Conservation (phyloP, 1,140 invertebrate genomes). For the Hyles vespertilio region DNA sequence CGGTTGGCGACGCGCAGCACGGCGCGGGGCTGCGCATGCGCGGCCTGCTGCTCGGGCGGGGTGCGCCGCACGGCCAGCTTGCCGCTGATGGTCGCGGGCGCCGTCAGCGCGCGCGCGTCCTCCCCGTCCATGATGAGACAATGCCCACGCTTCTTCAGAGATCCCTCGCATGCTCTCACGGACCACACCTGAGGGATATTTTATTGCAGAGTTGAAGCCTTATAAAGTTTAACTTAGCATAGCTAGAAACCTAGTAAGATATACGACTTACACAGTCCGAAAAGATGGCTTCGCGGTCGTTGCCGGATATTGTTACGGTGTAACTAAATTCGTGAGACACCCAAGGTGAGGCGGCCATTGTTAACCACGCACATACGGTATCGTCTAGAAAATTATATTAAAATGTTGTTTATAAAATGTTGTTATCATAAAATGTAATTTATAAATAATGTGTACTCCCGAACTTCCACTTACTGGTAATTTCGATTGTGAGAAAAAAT, state of each 20-base stretch:
- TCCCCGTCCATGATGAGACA: constrained; percentile 40
- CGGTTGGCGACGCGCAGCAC: constrained; percentile 58
- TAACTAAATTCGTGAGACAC: constrained; percentile 54
- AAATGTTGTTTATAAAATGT: not conserved
- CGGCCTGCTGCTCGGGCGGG: constrained; percentile 39
- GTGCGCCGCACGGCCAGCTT: constrained; percentile 49
- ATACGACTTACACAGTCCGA: constrained; percentile 54
- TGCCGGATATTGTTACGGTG: constrained; percentile 61
- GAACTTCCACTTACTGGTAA: constrained; percentile 41
- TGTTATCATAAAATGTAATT: not conserved
- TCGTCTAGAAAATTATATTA: constrained; percentile 34
- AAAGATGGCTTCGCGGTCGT: constrained; percentile 66
- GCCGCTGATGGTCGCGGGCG: constrained; percentile 38
- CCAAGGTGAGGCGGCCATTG: constrained; percentile 62
- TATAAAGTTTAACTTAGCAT: no score
- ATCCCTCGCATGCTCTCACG: constrained; percentile 59
- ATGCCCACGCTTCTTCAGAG: constrained; percentile 57
- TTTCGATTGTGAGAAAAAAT: constrained; percentile 66
- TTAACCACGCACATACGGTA: constrained; percentile 50
- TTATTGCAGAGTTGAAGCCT: not conserved
- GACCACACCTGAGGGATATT: constrained; percentile 56
- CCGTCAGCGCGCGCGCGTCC: constrained; percentile 43
- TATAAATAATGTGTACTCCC: not conserved
- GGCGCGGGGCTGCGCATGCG: constrained; percentile 46
- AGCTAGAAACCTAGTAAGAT: not conserved